Percentiles rank a stretch among this genome's conserved stretches.
Evolutionary conservation across 1,140 invertebrate genomes (phyloP).

Genomic region (Tyrophagus putrescentiae): DNA sequence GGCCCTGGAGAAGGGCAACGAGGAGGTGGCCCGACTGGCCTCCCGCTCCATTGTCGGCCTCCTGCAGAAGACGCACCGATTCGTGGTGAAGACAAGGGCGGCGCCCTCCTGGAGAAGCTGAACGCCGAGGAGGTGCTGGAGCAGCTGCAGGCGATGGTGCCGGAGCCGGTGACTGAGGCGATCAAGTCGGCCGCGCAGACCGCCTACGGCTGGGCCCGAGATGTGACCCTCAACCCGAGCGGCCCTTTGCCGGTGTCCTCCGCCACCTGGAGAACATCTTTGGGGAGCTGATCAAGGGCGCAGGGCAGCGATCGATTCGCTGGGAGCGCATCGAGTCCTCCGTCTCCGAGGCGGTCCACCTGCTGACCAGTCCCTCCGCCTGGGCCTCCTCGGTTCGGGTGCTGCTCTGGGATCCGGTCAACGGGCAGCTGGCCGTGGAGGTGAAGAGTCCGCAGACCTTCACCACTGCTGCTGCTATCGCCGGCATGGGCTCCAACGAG

Average conservation of each 20-base stretch:
- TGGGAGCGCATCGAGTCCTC: background rate
- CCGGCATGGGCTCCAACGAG: background rate
- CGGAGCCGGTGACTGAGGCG: background rate
- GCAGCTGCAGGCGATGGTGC: background rate
- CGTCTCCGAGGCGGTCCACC: background rate
- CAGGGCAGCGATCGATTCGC: background rate
- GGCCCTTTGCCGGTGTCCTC: background rate
- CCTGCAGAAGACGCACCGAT: background rate
- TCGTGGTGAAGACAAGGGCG: background rate
- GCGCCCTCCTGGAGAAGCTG: background rate
- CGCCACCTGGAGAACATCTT: background rate
- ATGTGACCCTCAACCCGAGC: background rate
- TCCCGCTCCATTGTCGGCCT: background rate
- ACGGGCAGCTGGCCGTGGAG: conserved; percentile 4
- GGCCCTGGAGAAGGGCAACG: background rate
- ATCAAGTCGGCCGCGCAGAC: background rate
- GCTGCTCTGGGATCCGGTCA: conserved; percentile 3
- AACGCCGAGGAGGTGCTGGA: background rate
- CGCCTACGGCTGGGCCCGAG: background rate
- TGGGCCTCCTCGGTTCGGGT: background rate
- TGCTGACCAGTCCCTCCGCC: background rate
- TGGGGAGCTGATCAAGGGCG: background rate
- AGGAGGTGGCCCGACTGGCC: conserved; percentile 4
- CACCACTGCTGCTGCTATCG: background rate
- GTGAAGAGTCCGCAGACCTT: background rate